phyloP scores from a whole-genome alignment of 2,113 vertebrate species.

The Oncorhynchus kisutch region DNA sequence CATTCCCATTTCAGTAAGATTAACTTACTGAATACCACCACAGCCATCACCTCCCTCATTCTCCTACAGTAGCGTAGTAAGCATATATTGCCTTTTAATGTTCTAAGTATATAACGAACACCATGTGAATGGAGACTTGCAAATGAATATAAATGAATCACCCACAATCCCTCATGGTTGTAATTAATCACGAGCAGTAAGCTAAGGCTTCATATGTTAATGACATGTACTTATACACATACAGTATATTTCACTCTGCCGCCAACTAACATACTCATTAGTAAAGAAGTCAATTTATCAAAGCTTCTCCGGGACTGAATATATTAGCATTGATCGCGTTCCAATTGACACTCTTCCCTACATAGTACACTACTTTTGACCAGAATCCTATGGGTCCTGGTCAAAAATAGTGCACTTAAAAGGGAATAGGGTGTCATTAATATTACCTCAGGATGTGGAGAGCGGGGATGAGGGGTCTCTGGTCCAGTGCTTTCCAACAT shows the following conservation, averaged over 20 bases:
- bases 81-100: constrained; percentile 16
- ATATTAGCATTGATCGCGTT: neutral
- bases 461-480: neutral
- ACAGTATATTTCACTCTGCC: constrained; percentile 19
- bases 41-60: neutral
- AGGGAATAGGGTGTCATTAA: too few relatives aligned
- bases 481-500: constrained; percentile 15
- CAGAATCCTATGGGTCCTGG: too few relatives aligned
- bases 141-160: constrained; percentile 58
- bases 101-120: constrained; percentile 7
- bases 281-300: constrained; percentile 40
- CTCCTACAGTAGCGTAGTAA: neutral
- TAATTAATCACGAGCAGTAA: constrained; percentile 51
- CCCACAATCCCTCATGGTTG: constrained; percentile 31
- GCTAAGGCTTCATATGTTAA: constrained; percentile 19
- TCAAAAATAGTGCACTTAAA: too few relatives aligned
- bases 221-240: constrained; percentile 32
- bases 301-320: constrained; percentile 28
- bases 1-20: too few relatives aligned
- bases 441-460: constrained; percentile 13
- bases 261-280: constrained; percentile 25
- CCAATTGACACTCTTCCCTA: too few relatives aligned
- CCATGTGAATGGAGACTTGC: constrained; percentile 38
- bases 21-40: too few relatives aligned
- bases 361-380: too few relatives aligned